phyloP scores from a whole-genome alignment of 2,113 vertebrate genomes.

The Hassar affinis region DNA sequence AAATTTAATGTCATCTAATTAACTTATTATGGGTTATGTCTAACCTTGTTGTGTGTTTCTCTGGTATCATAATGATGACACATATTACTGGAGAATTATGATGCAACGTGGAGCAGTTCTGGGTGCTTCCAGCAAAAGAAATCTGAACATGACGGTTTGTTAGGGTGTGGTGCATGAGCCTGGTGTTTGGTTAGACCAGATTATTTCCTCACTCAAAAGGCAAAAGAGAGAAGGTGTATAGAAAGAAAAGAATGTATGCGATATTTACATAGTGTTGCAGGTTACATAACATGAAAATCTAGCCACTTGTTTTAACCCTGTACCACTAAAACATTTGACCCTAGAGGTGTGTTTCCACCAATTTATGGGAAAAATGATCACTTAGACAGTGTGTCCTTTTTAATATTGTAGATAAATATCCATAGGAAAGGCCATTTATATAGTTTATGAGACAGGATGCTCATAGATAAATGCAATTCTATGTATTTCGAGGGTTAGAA shows the following conservation, averaged over 20 bases:
- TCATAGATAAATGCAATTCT: not conserved
- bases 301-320: not conserved
- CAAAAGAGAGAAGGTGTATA: not conserved
- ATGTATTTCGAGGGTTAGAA: not conserved
- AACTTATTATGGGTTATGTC: slow-evolving; percentile 12
- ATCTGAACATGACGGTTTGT: slow-evolving; percentile 32
- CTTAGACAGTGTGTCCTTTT: not conserved
- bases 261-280: not conserved
- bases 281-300: not conserved
- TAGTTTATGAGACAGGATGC: not conserved
- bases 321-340: slow-evolving; percentile 23
- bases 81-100: not conserved
- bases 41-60: not conserved
- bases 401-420: not conserved
- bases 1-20: slow-evolving; percentile 6
- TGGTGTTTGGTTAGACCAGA: slow-evolving; percentile 32
- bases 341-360: slow-evolving; percentile 24
- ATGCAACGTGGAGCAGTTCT: slow-evolving; percentile 13
- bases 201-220: slow-evolving; percentile 20
- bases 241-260: not conserved
- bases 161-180: slow-evolving; percentile 37
- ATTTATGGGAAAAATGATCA: slow-evolving; percentile 10
- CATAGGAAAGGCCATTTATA: not conserved
- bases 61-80: slow-evolving; percentile 7
- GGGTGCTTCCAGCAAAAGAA: slow-evolving; percentile 8